Percentiles rank a stretch among this genome's conserved stretches.
phyloP scores from a whole-genome alignment of 2,888 invertebrate genomes.

The Synanthedon tipuliformis region DNA sequence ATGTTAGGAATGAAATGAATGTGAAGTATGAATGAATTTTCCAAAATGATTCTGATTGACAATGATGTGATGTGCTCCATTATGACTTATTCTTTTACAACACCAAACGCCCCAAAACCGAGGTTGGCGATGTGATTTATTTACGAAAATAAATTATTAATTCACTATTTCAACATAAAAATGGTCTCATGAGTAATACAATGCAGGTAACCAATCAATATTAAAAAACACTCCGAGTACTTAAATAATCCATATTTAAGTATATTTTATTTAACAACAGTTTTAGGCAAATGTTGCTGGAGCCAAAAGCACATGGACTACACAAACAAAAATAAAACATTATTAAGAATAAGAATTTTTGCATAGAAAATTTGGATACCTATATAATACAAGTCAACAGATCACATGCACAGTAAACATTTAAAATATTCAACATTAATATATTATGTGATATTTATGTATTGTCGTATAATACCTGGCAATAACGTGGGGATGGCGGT shows the following conservation, averaged over 20 bases:
- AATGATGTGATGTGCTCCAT: not conserved
- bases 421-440: not conserved
- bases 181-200: too few relatives aligned
- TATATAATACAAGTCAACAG: not conserved
- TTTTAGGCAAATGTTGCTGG: not conserved
- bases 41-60: not conserved
- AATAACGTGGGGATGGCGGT: constrained; percentile 67
- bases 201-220: too few relatives aligned
- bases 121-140: too few relatives aligned
- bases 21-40: constrained; percentile 2
- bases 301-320: constrained; percentile 1
- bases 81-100: not conserved
- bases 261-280: too few relatives aligned
- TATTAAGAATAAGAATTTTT: not conserved
- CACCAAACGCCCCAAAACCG: too few relatives aligned
- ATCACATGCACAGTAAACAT: not conserved
- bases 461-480: constrained; percentile 53
- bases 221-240: too few relatives aligned
- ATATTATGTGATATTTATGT: not conserved
- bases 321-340: not conserved
- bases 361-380: not conserved
- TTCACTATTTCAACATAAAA: too few relatives aligned
- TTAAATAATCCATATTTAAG: too few relatives aligned
- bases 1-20: constrained; percentile 65
- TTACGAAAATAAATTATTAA: too few relatives aligned